A percentile compares a stretch with the other conserved stretches of the same genome.
These are phyloP conservation scores for Amiota communis DNA, from an alignment of 2,888 invertebrate genomes.

Conservation along the genomic window DNA sequence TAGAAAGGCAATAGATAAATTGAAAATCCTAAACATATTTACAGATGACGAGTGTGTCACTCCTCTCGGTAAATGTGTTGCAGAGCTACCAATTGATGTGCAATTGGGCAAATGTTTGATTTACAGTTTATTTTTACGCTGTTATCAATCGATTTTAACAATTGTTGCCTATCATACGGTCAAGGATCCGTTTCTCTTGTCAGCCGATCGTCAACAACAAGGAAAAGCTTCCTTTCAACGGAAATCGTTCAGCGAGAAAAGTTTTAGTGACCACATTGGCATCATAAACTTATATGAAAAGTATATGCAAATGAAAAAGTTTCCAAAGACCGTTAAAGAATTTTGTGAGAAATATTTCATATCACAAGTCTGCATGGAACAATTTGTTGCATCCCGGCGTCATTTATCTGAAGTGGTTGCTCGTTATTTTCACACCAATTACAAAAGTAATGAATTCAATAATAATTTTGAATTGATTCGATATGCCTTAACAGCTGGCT, in stretches of 20 bases:
- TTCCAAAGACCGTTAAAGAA: constrained; percentile 40
- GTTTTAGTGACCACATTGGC: constrained; percentile 92
- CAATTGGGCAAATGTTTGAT: constrained; percentile 93
- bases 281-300: constrained; percentile 86
- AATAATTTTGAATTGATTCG: constrained; percentile 88
- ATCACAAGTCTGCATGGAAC: constrained; percentile 84
- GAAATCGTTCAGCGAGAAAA: constrained; percentile 82
- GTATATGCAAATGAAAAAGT: constrained; percentile 78
- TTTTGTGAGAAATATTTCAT: constrained; percentile 60
- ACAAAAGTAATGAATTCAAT: constrained; percentile 74
- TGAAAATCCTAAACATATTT: constrained; percentile 89
- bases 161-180: constrained; percentile 89
- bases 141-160: constrained; percentile 92
- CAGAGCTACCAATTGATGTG: constrained; percentile 95
- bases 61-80: constrained; percentile 87
- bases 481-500: constrained; percentile 88
- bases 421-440: constrained; percentile 77
- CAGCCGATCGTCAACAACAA: constrained; percentile 77
- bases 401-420: constrained; percentile 88
- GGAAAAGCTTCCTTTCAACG: constrained; percentile 79
- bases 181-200: constrained; percentile 85
- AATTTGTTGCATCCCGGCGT: constrained; percentile 87
- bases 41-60: constrained; percentile 90
- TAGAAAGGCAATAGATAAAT: constrained; percentile 79
- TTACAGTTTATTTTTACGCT: constrained; percentile 91